Base-by-base conservation (phyloP, 2,113 vertebrate species). In the Chaetodon trifascialis region DNA sequence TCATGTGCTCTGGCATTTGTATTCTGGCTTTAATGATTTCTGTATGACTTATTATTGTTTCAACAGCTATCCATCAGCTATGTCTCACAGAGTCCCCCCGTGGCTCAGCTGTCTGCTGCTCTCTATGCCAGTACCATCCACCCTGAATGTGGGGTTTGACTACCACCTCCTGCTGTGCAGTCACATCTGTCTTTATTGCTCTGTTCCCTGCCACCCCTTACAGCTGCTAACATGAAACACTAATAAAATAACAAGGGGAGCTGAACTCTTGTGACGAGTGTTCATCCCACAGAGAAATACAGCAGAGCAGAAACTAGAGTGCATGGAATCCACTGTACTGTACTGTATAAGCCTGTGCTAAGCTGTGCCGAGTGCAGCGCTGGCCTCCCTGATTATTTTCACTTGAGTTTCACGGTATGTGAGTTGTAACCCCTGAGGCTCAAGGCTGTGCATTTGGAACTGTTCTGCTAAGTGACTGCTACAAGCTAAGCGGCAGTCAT, bases 181-280 rank as follows among this genome's bases (percentile, higher is more conserved):
- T 42, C 80, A 89, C 88, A 91, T 89, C 86, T 85, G 85, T 85
- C 79, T 87, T 91, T 86, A 84, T 87, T 89, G 84, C 64, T 75
- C 71, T 66, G 46, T 72, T 81, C 82, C 73, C 80, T 89, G 85
- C 86, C 74, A 73, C 19, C 54, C 55, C 42, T 68, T 66, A 42
- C 70, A 80, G 80, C 67, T 87, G 64, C 76, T 85, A 15, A 72
- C 62, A 77, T 70, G 52, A 70, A 86, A 84, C 52, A 47, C 67
- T 82, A 72, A 76, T 80, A 70, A 75, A 84, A 73, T 75, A 86
- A 86, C 67, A 77, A 73, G 73, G 25, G 59, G 73, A 67, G 75
- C 63, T 70, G 38, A 86, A 52, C 72, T n/a, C 55, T 55, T 75
- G 54, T 60, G 72, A 74, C 55, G 40, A 79, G 74, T 21, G 42